Conservation (phyloP, 2,888 invertebrate genomes). For the Acrobasis consociella region DNA sequence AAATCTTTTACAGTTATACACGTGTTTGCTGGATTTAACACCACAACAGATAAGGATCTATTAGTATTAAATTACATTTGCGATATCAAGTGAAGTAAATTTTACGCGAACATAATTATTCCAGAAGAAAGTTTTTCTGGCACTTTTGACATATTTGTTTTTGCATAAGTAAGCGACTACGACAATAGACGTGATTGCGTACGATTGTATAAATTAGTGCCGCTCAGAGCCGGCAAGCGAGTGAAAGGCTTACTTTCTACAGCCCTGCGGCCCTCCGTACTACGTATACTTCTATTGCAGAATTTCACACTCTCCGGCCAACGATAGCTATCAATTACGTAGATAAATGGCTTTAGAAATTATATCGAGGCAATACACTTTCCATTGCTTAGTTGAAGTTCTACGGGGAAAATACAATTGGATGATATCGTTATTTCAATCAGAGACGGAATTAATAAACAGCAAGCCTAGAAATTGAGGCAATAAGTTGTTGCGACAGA, state of each 20-base stretch:
- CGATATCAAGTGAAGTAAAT: too few relatives aligned
- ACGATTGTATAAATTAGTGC: constrained; percentile 69
- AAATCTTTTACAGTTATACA: too few relatives aligned
- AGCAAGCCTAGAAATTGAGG: neutral
- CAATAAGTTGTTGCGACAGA: neutral
- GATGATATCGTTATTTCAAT: constrained; percentile 6
- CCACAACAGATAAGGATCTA: too few relatives aligned
- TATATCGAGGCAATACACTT: constrained; percentile 46
- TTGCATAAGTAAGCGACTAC: constrained; percentile 37
- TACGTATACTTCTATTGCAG: constrained; percentile 63
- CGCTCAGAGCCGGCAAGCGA: constrained; percentile 55
- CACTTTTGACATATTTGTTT: constrained; percentile 32
- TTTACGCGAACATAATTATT: neutral
- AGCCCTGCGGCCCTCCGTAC: constrained; percentile 73
- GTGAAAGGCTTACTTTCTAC: constrained; percentile 80
- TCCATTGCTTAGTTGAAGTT: constrained; percentile 34
- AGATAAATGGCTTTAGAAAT: constrained; percentile 62
- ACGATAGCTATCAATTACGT: constrained; percentile 66
- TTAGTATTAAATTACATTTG: neutral
- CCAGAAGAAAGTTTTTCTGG: neutral
- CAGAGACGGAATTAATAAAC: neutral
- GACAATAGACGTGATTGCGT: constrained; percentile 58
- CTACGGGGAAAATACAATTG: constrained; percentile 10
- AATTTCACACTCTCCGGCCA: constrained; percentile 71
- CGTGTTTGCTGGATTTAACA: too few relatives aligned